A percentile compares a stretch with the other conserved stretches of the same genome.
Evolutionary conservation across 2,888 invertebrate genomes (phyloP).

Genomic region (Pseudeuparius sepicola): DNA sequence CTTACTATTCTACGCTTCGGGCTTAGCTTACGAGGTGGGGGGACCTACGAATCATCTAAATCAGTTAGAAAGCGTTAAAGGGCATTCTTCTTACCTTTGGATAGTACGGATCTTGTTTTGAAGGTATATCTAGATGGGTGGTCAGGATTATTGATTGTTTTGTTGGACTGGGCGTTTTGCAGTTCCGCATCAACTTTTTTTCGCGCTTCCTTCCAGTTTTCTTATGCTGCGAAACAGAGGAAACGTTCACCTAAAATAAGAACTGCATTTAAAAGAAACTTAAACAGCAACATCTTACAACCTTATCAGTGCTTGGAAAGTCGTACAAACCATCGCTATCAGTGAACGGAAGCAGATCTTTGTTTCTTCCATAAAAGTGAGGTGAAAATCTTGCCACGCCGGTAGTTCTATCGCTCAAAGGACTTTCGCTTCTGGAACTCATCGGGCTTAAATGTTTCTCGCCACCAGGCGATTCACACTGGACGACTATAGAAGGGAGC

Average conservation of each 20-base stretch:
- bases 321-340: constrained; percentile 74
- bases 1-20: constrained; percentile 48
- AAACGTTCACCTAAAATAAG: constrained; percentile 30
- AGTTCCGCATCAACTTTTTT: constrained; percentile 39
- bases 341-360: constrained; percentile 55
- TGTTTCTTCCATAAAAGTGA: constrained; percentile 59
- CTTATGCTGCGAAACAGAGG: constrained; percentile 41
- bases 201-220: constrained; percentile 55
- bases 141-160: constrained; percentile 41
- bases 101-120: constrained; percentile 34
- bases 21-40: constrained; percentile 44
- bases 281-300: too few relatives aligned
- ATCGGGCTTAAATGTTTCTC: constrained; percentile 51
- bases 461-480: constrained; percentile 38
- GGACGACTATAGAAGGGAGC: constrained; percentile 52
- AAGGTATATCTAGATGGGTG: constrained; percentile 52
- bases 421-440: constrained; percentile 70
- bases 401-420: constrained; percentile 59
- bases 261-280: background rate
- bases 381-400: constrained; percentile 59
- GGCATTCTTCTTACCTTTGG: too few relatives aligned
- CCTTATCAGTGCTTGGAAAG: constrained; percentile 65
- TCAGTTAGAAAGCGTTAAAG: too few relatives aligned
- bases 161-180: constrained; percentile 46
- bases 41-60: constrained; percentile 27